Evolutionary conservation across 2,888 invertebrate species (phyloP).

Genomic region (Trilocha varians): DNA sequence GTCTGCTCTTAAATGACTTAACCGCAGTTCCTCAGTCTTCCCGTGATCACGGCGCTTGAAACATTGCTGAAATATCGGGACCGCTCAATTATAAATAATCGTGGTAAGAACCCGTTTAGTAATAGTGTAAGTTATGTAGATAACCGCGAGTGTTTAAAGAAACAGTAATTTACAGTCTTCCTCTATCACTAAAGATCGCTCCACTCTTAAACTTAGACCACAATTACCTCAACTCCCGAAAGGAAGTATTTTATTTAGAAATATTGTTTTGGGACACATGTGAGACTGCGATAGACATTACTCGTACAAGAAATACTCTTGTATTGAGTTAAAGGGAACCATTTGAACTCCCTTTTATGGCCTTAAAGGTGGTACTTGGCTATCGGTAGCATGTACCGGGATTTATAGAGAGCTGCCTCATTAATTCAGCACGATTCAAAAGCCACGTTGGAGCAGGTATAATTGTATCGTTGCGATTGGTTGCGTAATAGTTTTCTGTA

Average conservation of each 20-base stretch:
- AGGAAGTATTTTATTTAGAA: conserved; percentile 60
- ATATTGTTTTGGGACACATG: conserved; percentile 57
- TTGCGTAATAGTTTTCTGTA: background rate
- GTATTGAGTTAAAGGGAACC: conserved; percentile 42
- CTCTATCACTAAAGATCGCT: background rate
- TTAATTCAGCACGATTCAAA: conserved; percentile 6
- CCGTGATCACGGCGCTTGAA: no score
- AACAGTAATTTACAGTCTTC: no score
- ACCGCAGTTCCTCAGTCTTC: no score
- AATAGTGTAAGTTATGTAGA: no score
- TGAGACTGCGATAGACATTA: conserved; percentile 36
- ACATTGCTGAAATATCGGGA: no score
- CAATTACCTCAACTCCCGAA: conserved; percentile 24
- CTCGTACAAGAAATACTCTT: conserved; percentile 28
- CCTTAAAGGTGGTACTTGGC: conserved; percentile 2
- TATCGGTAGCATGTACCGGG: background rate
- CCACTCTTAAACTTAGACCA: conserved; percentile 15
- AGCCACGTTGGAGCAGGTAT: background rate
- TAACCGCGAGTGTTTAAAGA: no score
- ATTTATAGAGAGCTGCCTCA: conserved; percentile 4
- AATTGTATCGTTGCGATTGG: background rate
- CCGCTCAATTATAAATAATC: no score
- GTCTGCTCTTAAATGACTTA: no score
- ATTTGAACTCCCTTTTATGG: conserved; percentile 34
- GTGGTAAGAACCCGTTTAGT: no score